Base-by-base conservation (phyloP, 2,797 vertebrate genomes). In the Crenichthys baileyi region DNA sequence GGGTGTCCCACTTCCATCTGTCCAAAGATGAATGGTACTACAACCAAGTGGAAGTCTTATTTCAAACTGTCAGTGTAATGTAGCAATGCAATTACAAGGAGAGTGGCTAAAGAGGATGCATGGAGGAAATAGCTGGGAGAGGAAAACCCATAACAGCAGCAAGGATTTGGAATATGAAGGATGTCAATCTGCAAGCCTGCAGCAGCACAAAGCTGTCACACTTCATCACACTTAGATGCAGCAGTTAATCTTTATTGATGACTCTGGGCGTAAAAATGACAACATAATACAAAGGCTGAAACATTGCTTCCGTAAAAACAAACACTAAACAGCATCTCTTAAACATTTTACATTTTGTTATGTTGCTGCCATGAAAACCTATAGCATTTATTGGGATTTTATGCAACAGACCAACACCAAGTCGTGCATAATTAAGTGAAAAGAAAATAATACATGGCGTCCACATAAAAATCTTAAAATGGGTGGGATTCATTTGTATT, bases 21-120 rank as follows among this genome's bases (percentile, higher is more conserved):
- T 65, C 50, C 65, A 58, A 76, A 88, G 78, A 83, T 72, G 73
- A 86, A 83, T 36, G 50, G 31, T 13, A 72, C 63, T 63, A 60
- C 12, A 84, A 36, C 67, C 2, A 50, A 56, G 73, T n/a, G 79
- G 50, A 74, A 61, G 36, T 0, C 79, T 75, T 77, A 9, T 81
- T 86, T 85, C 85, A 90, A 73, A 84, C 29, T 58, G 55, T 3
- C 70, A 5, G 41, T 48, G 76, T 80, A 84, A 91, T 73, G 81
- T 78, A 88, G 77, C 72, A 79, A 81, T 80, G 83, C 85, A 85
- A 83, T 90, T 85, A 84, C 71, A 83, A 78, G 72, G 70, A 75
- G 76, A 22, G 4, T 63, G 75, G 72, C 73, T 70, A 55, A 83
- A 83, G 79, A 78, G 29, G 77, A 85, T 65, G 53, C 71, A 76